Conservation (phyloP, 2,797 vertebrate genomes). For the Coranthus polyacanthus region DNA sequence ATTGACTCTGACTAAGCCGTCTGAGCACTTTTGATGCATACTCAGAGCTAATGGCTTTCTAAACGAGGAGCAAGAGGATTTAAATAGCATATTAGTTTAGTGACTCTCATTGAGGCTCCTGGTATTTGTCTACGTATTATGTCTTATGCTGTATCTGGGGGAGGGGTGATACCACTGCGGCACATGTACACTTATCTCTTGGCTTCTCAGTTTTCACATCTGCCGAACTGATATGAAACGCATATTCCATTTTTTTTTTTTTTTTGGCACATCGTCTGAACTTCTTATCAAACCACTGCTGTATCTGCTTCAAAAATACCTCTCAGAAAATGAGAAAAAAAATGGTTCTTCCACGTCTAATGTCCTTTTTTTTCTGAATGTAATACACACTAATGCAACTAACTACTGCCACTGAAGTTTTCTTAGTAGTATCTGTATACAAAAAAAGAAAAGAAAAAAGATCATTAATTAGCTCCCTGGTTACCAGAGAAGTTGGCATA, state of each 20-base stretch:
- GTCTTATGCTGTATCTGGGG: constrained; percentile 33
- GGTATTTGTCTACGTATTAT: constrained; percentile 71
- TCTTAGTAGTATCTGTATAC: constrained; percentile 40
- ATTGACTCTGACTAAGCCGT: constrained; percentile 81
- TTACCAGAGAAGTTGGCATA: constrained; percentile 61
- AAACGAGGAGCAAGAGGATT: constrained; percentile 78
- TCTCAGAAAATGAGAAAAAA: not conserved
- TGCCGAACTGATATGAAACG: constrained; percentile 22
- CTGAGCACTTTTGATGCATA: constrained; percentile 76
- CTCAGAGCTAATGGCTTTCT: constrained; percentile 80
- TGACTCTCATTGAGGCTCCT: constrained; percentile 65
- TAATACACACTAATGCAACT: constrained; percentile 47
- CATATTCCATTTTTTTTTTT: constrained; percentile 20
- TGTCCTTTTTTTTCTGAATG: constrained; percentile 47
- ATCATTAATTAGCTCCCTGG: constrained; percentile 73
- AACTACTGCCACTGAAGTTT: constrained; percentile 51
- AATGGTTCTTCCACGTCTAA: constrained; percentile 22
- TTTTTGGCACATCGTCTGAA: constrained; percentile 12
- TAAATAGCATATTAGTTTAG: constrained; percentile 78
- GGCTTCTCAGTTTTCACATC: constrained; percentile 35
- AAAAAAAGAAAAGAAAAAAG: constrained; percentile 26
- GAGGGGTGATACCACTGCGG: constrained; percentile 15
- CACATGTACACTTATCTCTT: constrained; percentile 30
- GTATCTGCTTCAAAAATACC: not conserved
- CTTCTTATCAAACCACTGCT: constrained; percentile 2